phyloP scores from a whole-genome alignment of 2,888 invertebrate genomes.

The Watsonalla binaria region DNA sequence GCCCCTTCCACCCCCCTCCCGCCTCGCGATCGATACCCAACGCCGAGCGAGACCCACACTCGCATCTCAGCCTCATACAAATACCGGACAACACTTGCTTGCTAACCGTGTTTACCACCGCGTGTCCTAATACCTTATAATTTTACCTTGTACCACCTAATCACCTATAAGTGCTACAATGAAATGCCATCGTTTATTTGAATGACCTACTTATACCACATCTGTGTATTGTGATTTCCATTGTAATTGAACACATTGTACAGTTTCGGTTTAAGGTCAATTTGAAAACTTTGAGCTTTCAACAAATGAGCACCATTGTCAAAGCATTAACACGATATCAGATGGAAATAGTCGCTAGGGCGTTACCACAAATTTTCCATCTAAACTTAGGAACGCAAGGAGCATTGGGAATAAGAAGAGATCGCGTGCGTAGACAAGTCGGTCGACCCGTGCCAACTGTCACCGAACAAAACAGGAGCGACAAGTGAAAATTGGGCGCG shows the following conservation, averaged over 20 bases:
- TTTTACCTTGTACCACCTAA: not conserved
- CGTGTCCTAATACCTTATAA: constrained; percentile 26
- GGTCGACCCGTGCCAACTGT: constrained; percentile 66
- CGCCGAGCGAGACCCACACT: constrained; percentile 61
- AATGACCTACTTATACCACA: constrained; percentile 6
- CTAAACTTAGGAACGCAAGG: constrained; percentile 24
- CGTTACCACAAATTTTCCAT: constrained; percentile 13
- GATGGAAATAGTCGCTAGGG: not conserved
- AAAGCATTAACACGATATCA: not conserved
- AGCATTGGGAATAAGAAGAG: constrained; percentile 42
- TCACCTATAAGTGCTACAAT: not conserved
- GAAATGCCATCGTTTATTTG: not conserved
- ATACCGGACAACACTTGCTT: constrained; percentile 73
- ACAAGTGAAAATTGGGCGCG: constrained; percentile 71
- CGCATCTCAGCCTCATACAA: constrained; percentile 65
- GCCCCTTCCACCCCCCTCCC: constrained; percentile 29
- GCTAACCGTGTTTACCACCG: constrained; percentile 48
- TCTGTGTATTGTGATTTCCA: constrained; percentile 2
- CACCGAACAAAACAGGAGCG: constrained; percentile 63
- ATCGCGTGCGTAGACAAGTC: constrained; percentile 37
- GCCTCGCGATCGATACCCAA: constrained; percentile 67
- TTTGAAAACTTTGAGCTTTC: not conserved
- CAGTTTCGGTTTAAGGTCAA: not conserved
- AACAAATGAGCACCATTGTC: constrained; percentile 2
- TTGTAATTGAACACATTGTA: constrained; percentile 3